These are phyloP conservation scores for Dicentrarchus labrax DNA, from an alignment of 2,113 vertebrate genomes.

Conservation along the genomic window DNA sequence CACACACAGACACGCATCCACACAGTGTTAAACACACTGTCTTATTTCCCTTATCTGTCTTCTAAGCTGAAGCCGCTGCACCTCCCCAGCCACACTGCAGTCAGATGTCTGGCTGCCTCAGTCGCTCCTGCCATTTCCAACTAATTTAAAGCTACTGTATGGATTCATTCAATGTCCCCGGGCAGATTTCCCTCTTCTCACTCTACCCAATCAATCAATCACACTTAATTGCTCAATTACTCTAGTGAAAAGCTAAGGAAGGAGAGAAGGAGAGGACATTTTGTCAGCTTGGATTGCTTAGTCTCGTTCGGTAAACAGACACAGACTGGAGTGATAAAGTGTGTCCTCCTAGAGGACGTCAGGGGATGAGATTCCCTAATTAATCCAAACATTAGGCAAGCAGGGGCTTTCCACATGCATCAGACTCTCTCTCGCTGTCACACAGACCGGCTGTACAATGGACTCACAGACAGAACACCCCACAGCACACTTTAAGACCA, in stretches of 20 bases:
- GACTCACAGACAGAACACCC: background rate
- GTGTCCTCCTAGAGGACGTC: conserved; percentile 73
- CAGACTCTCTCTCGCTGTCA: conserved; percentile 35
- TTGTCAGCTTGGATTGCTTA: conserved; percentile 61
- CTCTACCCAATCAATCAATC: conserved; percentile 78
- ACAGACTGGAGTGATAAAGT: conserved; percentile 68
- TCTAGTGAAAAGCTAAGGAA: conserved; percentile 66
- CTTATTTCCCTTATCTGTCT: conserved; percentile 58
- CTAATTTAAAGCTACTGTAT: conserved; percentile 80
- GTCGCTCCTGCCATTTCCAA: conserved; percentile 31
- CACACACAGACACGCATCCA: conserved; percentile 27
- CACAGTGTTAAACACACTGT: background rate
- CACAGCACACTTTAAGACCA: background rate
- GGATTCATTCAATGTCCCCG: conserved; percentile 63
- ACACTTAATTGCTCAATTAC: conserved; percentile 83
- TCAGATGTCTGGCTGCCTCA: conserved; percentile 57
- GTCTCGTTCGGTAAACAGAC: conserved; percentile 75
- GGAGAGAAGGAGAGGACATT: conserved; percentile 59
- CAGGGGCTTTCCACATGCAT: conserved; percentile 50
- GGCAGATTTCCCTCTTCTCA: conserved; percentile 62
- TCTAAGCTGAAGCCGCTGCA: conserved; percentile 26
- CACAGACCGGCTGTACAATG: conserved; percentile 9
- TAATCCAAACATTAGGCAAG: conserved; percentile 80
- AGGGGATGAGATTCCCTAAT: conserved; percentile 74
- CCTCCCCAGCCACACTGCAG: conserved; percentile 40